phyloP scores from a whole-genome alignment of 2,797 vertebrate species.

The Dicrostonyx torquatus region DNA sequence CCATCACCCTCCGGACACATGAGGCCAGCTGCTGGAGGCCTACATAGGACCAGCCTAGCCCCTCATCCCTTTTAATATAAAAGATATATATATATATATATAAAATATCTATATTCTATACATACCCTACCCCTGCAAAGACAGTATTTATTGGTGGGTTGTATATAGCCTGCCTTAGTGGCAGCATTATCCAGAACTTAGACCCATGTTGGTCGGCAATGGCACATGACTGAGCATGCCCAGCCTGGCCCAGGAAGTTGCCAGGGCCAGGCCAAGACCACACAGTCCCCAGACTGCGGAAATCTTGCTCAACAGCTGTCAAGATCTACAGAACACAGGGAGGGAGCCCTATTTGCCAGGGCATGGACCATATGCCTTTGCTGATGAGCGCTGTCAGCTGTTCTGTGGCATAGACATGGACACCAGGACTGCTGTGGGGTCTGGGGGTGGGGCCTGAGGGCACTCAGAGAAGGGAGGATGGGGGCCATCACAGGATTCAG shows the following conservation, averaged over 20 bases:
- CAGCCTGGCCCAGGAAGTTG: neutral
- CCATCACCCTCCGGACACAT: constrained; percentile 95
- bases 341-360: neutral
- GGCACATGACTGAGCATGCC: constrained; percentile 10
- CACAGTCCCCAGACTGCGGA: constrained; percentile 41
- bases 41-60: constrained; percentile 81
- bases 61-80: constrained; percentile 89
- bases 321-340: constrained; percentile 28
- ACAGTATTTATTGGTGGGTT: constrained; percentile 96
- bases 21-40: constrained; percentile 86
- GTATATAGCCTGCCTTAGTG: constrained; percentile 89
- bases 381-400: neutral
- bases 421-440: constrained; percentile 52
- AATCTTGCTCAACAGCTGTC: neutral
- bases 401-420: neutral
- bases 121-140: constrained; percentile 73
- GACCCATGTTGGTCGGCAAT: constrained; percentile 56
- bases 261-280: constrained; percentile 41
- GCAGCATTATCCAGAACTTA: constrained; percentile 78
- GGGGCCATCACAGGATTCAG: neutral
- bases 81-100: constrained; percentile 87
- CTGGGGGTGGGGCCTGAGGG: constrained; percentile 48
- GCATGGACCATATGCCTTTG: neutral
- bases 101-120: constrained; percentile 80
- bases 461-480: constrained; percentile 54